phyloP scores from a whole-genome alignment of 2,888 invertebrate genomes.

The Trilocha varians region DNA sequence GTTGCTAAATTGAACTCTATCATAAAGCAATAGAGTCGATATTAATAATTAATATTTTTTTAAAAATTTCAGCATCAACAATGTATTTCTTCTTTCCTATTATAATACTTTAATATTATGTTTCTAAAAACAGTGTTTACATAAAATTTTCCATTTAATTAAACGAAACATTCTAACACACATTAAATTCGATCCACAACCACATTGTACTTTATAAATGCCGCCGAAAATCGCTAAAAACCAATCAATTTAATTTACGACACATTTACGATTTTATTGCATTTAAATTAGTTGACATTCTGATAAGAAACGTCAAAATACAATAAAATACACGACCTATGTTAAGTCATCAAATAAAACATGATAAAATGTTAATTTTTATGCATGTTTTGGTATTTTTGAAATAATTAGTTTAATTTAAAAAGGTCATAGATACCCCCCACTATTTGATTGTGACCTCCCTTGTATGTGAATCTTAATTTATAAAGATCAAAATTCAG shows the following conservation, averaged over 20 bases:
- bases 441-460: no score
- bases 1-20: no score
- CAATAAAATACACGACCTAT: neutral
- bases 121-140: no score
- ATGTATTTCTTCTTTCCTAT: no score
- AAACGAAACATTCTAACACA: neutral
- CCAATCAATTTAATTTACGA: conserved; percentile 3
- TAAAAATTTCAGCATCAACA: no score
- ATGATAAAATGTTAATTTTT: neutral
- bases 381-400: neutral
- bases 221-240: neutral
- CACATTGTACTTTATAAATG: neutral
- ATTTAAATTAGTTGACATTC: conserved; percentile 6
- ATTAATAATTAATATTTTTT: no score
- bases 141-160: no score
- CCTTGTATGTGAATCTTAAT: no score
- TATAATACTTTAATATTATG: no score
- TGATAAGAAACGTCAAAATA: conserved; percentile 3
- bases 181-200: no score
- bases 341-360: neutral
- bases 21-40: no score
- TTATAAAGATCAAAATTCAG: no score
- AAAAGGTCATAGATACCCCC: neutral
- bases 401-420: neutral
- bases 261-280: conserved; percentile 2